These are phyloP conservation scores for Antheraea pernyi DNA, from an alignment of 1,140 invertebrate genomes.

Conservation along the genomic window DNA sequence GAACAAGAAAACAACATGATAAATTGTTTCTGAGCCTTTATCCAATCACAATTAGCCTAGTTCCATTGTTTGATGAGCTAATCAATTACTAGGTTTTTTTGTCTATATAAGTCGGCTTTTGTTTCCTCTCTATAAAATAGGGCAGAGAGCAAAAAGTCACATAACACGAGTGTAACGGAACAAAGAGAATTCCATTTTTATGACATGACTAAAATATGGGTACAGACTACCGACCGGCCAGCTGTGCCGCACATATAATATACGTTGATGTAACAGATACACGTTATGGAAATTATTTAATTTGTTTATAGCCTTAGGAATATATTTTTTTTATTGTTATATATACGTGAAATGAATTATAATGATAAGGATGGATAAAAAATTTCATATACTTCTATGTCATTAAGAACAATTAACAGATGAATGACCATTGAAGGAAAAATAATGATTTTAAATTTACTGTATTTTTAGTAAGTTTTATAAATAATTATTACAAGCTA, in stretches of 20 bases:
- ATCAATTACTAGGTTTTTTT: not conserved
- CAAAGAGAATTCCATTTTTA: slow-evolving; percentile 17
- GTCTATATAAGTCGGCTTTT: not conserved
- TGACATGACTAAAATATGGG: slow-evolving; percentile 20
- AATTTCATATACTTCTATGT: not conserved
- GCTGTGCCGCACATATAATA: slow-evolving; percentile 17
- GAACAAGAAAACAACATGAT: too few relatives aligned
- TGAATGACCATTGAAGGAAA: too few relatives aligned
- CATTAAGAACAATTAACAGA: too few relatives aligned
- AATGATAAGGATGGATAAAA: not conserved
- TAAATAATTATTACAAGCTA: too few relatives aligned
- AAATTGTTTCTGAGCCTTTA: too few relatives aligned
- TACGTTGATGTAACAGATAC: slow-evolving; percentile 7
- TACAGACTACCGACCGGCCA: slow-evolving; percentile 11
- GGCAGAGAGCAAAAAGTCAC: not conserved
- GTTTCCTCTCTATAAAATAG: not conserved
- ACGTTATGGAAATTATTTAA: slow-evolving; percentile 13
- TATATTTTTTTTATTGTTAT: not conserved
- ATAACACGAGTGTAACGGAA: slow-evolving; percentile 7
- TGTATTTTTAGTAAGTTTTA: too few relatives aligned
- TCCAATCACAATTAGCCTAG: not conserved
- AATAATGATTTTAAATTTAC: too few relatives aligned
- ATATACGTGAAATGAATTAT: not conserved
- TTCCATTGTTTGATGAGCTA: not conserved
- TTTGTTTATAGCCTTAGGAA: not conserved